phyloP scores from a whole-genome alignment of 1,140 invertebrate genomes.

The Pristionchus pacificus region DNA sequence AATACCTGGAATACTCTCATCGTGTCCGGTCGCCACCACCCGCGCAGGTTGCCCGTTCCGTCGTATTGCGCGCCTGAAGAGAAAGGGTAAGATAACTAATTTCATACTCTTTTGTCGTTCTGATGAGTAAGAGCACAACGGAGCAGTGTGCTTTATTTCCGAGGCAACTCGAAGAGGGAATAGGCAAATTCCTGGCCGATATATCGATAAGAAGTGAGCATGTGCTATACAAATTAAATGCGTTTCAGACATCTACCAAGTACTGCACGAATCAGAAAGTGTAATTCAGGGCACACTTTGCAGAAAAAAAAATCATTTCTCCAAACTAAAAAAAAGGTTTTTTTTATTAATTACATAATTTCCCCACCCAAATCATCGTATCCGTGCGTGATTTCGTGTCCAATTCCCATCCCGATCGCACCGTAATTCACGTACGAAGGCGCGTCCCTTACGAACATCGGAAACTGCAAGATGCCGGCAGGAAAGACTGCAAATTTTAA shows the following conservation, averaged over 20 bases:
- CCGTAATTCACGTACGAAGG: conserved; percentile 58
- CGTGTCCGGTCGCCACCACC: conserved; percentile 31
- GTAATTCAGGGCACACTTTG: too few species aligned
- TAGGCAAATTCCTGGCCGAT: too few species aligned
- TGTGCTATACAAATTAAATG: too few species aligned
- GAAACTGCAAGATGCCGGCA: conserved; percentile 63
- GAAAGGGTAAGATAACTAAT: background rate
- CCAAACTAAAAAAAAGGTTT: conserved; percentile 4
- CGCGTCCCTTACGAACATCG: conserved; percentile 61
- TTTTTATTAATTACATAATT: background rate
- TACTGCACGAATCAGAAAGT: too few species aligned
- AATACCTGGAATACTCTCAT: conserved; percentile 27
- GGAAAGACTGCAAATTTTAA: conserved; percentile 58
- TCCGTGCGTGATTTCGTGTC: conserved; percentile 40
- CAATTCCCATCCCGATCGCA: conserved; percentile 40
- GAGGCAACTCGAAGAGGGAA: too few species aligned
- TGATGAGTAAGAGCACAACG: too few species aligned
- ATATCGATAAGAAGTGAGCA: too few species aligned
- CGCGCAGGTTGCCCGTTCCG: conserved; percentile 29
- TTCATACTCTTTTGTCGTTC: background rate
- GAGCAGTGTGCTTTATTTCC: too few species aligned
- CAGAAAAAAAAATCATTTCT: background rate
- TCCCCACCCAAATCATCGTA: conserved; percentile 32
- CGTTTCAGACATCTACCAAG: too few species aligned
- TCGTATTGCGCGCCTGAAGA: conserved; percentile 36